phyloP scores from a whole-genome alignment of 1,140 invertebrate genomes.

The Aphelinus certus region DNA sequence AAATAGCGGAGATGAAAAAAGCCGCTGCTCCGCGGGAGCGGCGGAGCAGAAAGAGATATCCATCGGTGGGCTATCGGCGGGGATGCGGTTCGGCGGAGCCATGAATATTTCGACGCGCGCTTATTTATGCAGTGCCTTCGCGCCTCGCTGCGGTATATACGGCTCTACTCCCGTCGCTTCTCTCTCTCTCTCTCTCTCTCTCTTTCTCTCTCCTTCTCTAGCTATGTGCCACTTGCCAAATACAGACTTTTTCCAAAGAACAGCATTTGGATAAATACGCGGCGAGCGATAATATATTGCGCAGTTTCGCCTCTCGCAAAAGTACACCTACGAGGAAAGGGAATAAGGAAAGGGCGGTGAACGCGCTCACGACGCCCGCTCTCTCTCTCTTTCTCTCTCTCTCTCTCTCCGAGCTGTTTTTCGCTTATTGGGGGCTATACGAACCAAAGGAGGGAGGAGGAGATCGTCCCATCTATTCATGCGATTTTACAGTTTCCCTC shows the following conservation, averaged over 20 bases:
- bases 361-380: too few species aligned
- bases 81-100: conserved; percentile 44
- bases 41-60: conserved; percentile 32
- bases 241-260: too few species aligned
- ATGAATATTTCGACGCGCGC: conserved; percentile 31
- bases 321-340: too few species aligned
- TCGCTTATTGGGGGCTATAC: too few species aligned
- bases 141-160: background rate
- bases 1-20: background rate
- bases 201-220: background rate
- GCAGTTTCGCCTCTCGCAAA: background rate
- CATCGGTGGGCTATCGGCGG: conserved; percentile 57
- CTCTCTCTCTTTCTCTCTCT: background rate
- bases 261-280: too few species aligned
- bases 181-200: background rate
- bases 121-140: conserved; percentile 25
- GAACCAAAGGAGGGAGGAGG: too few species aligned
- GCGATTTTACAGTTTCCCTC: too few species aligned
- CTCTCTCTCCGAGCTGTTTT: background rate
- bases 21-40: background rate
- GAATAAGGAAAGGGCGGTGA: too few species aligned
- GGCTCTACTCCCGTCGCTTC: background rate
- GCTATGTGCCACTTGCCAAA: background rate
- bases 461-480: too few species aligned
- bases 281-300: conserved; percentile 10